Evolutionary conservation across 2,888 invertebrate genomes (phyloP).

Genomic region (Mactromeris polynyma): DNA sequence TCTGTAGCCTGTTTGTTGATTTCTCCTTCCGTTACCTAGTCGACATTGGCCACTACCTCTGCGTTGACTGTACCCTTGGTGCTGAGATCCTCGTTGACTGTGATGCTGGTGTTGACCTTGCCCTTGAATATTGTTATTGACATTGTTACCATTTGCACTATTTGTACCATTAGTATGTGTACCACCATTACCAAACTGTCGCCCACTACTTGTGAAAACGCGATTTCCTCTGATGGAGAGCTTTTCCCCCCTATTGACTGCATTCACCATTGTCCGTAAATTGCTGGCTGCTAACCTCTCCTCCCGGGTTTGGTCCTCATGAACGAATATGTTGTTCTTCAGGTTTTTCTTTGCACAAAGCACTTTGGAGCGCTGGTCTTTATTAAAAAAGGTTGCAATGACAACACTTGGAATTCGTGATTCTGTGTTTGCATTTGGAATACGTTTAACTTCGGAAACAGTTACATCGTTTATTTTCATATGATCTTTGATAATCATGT

Average conservation of each 20-base stretch:
- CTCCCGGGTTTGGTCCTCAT: slow-evolving; percentile 30
- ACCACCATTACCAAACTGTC: neutral
- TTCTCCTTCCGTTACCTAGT: neutral
- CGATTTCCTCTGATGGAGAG: slow-evolving; percentile 20
- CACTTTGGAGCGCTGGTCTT: slow-evolving; percentile 13
- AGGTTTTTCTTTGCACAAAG: slow-evolving; percentile 1
- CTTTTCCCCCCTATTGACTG: slow-evolving; percentile 7
- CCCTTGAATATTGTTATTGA: neutral
- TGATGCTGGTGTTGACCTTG: neutral
- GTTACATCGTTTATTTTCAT: slow-evolving; percentile 22
- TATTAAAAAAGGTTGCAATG: slow-evolving; percentile 23
- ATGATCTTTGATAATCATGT: slow-evolving; percentile 13
- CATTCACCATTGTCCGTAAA: slow-evolving; percentile 19
- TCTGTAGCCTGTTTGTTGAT: neutral
- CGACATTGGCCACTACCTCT: neutral
- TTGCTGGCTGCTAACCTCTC: slow-evolving; percentile 21
- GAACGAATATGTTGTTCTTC: slow-evolving; percentile 25
- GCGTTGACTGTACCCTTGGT: too few species aligned
- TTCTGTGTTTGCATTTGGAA: neutral
- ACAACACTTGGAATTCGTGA: slow-evolving; percentile 31
- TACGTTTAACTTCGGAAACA: neutral
- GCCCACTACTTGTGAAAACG: neutral
- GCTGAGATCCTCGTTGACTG: neutral
- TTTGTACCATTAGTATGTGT: slow-evolving; percentile 13
- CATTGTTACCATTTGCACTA: neutral